A percentile compares a stretch with the other conserved stretches of the same genome.
These are phyloP conservation scores for Scolopax rusticola DNA, from an alignment of 2,797 vertebrate genomes.

Conservation along the genomic window DNA sequence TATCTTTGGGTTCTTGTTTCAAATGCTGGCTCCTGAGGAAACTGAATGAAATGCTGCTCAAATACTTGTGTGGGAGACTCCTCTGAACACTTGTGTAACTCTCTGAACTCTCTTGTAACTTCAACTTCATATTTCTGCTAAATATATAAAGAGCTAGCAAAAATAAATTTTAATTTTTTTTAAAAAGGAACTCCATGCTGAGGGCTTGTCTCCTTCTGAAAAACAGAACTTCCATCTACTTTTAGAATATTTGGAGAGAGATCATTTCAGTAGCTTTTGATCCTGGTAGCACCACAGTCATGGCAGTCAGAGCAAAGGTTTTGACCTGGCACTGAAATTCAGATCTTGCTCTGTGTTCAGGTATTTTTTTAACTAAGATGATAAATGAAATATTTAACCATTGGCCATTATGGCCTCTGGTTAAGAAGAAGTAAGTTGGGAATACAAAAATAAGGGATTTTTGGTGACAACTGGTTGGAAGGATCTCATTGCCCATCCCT, in stretches of 20 bases:
- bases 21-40: background rate
- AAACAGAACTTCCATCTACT: background rate
- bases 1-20: background rate
- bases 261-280: background rate
- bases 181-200: background rate
- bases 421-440: background rate
- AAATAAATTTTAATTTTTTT: background rate
- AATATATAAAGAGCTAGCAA: background rate
- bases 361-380: background rate
- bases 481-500: background rate
- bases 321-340: background rate
- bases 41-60: background rate
- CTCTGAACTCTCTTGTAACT: background rate
- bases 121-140: background rate
- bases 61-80: background rate
- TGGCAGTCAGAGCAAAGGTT: background rate
- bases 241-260: background rate
- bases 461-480: background rate
- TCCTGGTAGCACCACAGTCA: background rate
- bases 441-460: background rate
- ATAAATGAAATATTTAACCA: background rate
- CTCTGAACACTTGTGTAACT: background rate
- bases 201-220: background rate
- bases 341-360: background rate
- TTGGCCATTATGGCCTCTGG: background rate